Base-by-base conservation (phyloP, 2,797 vertebrate species). In the Ceyx erithaca region DNA sequence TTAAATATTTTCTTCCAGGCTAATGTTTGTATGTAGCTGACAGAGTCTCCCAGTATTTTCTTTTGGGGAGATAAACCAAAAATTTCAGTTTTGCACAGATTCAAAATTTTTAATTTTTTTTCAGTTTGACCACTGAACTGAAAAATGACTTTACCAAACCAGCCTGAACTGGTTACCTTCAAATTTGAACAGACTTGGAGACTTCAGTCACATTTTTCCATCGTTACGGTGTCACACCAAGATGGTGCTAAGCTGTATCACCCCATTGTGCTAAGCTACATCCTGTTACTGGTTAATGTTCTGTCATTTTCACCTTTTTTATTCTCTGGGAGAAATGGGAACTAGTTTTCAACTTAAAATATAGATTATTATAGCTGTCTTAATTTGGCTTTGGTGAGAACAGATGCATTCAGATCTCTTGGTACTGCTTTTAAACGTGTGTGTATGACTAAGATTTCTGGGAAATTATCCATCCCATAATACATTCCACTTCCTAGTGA, bases 31-130 rank as follows among this genome's bases (percentile, higher is more conserved):
- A 57, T 46, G 33, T 49, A 79, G 40, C 70, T 69, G 75, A 62
- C 67, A 92, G 33, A 92, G 33, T 83, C 22, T 93, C 88, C 43
- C 55, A 81, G 26, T 69, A 48, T 79, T 86, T 89, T 79, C 58
- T 77, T 68, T 49, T 14, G 28, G 51, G 16, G 5, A 83, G 25
- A 80, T 49, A 33, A 33, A 33, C 33, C 33, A 33, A 88, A 91
- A 78, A 54, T 26, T 33, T 78, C 33, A 43, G n/a, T 46, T 92
- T 71, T 91, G 46, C 54, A 51, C n/a, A 5, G 0, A 19, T 66
- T 90, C 4, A 67, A n/a, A 55, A 62, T 66, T 35, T 18, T 16
- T 31, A 2, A 16, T 66, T 40, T 55, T 31, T 30, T 67, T 15
- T 35, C 19, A 30, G 3, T 76, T 94, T 90, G 58, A 58, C 70